Evolutionary conservation across 2,797 vertebrate genomes (phyloP).

Genomic region (Oceanodroma leucorhoa): DNA sequence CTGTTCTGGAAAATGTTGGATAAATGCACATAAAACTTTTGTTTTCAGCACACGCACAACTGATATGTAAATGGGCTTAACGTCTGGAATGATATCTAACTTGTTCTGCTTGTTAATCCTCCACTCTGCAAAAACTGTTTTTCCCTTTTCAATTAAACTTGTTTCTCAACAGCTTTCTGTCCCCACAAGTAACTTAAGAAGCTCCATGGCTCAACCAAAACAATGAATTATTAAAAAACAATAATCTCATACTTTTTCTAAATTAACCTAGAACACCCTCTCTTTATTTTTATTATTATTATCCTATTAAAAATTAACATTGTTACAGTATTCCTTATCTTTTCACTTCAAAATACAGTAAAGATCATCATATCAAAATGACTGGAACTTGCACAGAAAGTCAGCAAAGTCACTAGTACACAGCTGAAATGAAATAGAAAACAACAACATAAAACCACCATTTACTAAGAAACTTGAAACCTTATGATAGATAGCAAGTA

Average conservation of each 20-base stretch:
- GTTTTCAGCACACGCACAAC: background rate
- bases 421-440: background rate
- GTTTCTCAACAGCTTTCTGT: background rate
- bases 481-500: background rate
- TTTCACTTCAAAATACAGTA: background rate
- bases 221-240: background rate
- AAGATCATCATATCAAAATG: background rate
- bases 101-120: background rate
- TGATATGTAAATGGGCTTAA: background rate
- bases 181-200: background rate
- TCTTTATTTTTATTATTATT: background rate
- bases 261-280: background rate
- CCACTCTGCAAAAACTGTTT: background rate
- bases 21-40: background rate
- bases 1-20: background rate
- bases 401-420: background rate
- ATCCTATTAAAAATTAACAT: background rate
- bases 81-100: background rate
- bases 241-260: background rate
- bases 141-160: background rate
- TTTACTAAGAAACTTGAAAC: background rate
- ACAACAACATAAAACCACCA: background rate
- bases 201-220: background rate
- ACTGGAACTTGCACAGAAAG: background rate
- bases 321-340: background rate